phyloP scores from a whole-genome alignment of 1,140 invertebrate genomes.

The Drosophila santomea region DNA sequence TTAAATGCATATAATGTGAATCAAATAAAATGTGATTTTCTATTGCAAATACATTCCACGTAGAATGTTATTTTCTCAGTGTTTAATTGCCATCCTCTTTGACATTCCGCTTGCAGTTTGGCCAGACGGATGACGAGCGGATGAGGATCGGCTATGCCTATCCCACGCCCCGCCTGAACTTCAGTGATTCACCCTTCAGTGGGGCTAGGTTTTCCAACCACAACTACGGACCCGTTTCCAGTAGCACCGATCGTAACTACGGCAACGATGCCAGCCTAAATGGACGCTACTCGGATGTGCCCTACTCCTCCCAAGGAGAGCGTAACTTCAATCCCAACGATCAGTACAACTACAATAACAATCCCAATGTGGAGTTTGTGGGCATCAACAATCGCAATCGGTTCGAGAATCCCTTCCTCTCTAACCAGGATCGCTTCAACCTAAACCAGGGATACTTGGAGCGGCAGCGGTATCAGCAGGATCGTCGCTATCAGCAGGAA shows the following conservation, averaged over 20 bases:
- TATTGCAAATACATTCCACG: background rate
- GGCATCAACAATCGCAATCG: constrained; percentile 64
- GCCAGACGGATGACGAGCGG: constrained; percentile 79
- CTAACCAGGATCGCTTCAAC: constrained; percentile 79
- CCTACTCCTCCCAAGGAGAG: constrained; percentile 19
- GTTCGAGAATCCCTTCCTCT: constrained; percentile 70
- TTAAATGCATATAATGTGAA: no score
- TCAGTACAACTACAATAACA: constrained; percentile 60
- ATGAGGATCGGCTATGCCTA: constrained; percentile 74
- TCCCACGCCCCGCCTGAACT: constrained; percentile 61
- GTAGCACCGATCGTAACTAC: constrained; percentile 56
- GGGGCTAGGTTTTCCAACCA: constrained; percentile 65
- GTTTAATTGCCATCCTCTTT: background rate
- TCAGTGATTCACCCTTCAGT: constrained; percentile 78
- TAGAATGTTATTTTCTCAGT: background rate
- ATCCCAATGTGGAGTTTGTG: constrained; percentile 69
- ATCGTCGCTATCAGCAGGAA: constrained; percentile 79
- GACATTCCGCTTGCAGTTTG: constrained; percentile 58
- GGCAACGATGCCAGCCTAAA: constrained; percentile 45
- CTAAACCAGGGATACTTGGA: constrained; percentile 69
- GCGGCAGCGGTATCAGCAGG: constrained; percentile 75
- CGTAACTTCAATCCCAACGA: constrained; percentile 52
- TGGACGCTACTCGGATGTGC: constrained; percentile 23
- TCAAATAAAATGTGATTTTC: no score
- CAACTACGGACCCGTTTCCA: constrained; percentile 63